These are phyloP conservation scores for Microtus californicus DNA, from an alignment of 2,797 vertebrate species.

Conservation along the genomic window DNA sequence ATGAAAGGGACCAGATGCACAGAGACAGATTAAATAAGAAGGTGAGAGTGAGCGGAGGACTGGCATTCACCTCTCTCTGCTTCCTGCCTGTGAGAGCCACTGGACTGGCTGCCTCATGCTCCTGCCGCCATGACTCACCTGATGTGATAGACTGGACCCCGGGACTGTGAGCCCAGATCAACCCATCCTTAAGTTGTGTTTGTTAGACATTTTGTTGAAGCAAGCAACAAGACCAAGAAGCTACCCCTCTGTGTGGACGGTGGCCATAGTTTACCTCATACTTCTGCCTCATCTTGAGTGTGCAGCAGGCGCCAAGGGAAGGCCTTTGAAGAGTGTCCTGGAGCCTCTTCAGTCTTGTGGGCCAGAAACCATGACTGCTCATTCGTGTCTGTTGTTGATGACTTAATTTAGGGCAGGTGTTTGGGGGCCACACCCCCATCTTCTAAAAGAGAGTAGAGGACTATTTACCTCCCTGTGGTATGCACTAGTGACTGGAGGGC, in stretches of 20 bases:
- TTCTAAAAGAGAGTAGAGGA: neutral
- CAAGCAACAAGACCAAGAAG: neutral
- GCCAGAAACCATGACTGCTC: neutral
- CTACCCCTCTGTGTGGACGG: too few species aligned
- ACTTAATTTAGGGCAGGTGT: neutral
- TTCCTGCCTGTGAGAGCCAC: neutral
- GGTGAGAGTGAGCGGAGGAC: accelerated
- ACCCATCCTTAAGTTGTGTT: neutral
- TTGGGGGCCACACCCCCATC: neutral
- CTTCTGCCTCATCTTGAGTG: neutral
- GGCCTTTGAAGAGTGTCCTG: neutral
- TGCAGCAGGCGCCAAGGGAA: too few species aligned
- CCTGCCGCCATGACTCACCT: neutral
- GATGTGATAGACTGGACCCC: neutral
- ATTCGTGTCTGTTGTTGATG: accelerated
- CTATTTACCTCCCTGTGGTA: neutral
- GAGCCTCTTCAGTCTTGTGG: neutral
- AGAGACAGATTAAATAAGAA: neutral
- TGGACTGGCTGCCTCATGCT: accelerated
- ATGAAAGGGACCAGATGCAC: too few species aligned
- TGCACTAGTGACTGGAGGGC: neutral
- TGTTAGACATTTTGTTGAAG: neutral
- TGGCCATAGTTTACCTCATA: neutral
- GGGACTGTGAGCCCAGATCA: neutral
- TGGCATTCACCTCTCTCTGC: neutral